A percentile compares a stretch with the other conserved stretches of the same genome.
Evolutionary conservation across 1,140 invertebrate species (phyloP).

Genomic region (Sinella curviseta): DNA sequence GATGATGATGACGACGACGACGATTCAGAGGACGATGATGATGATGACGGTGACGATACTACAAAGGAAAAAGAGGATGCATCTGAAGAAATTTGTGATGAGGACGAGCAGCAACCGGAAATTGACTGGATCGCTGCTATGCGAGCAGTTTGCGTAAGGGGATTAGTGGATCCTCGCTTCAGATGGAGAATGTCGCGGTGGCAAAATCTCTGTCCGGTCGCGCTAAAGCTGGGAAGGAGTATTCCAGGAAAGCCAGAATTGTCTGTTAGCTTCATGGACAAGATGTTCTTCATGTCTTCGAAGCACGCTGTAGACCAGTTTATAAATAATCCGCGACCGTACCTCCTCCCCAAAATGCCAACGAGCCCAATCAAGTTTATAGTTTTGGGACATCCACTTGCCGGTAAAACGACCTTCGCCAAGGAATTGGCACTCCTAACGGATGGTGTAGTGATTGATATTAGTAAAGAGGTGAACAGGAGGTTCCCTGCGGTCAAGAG

Average conservation of each 20-base stretch:
- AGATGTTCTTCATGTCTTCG: slow-evolving; percentile 41
- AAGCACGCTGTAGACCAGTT: slow-evolving; percentile 35
- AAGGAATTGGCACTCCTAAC: slow-evolving; percentile 21
- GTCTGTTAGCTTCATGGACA: slow-evolving; percentile 40
- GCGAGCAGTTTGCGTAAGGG: slow-evolving; percentile 21
- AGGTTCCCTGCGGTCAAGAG: slow-evolving; percentile 34
- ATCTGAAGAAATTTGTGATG: slow-evolving; percentile 25
- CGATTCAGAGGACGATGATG: slow-evolving; percentile 13
- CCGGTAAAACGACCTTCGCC: slow-evolving; percentile 40
- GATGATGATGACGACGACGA: slow-evolving; percentile 14
- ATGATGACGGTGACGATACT: slow-evolving; percentile 17
- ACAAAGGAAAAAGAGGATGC: background rate
- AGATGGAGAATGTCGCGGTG: slow-evolving; percentile 40
- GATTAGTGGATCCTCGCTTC: slow-evolving; percentile 34
- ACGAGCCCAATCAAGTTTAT: slow-evolving; percentile 45
- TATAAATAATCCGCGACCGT: slow-evolving; percentile 35
- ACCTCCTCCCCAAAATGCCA: slow-evolving; percentile 40
- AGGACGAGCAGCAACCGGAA: background rate
- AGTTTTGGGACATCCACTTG: slow-evolving; percentile 40
- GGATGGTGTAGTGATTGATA: slow-evolving; percentile 35
- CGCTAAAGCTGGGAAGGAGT: slow-evolving; percentile 41
- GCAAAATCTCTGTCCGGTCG: slow-evolving; percentile 45
- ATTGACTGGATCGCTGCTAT: slow-evolving; percentile 36
- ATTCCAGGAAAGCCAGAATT: slow-evolving; percentile 39
- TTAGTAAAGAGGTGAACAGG: slow-evolving; percentile 31